Evolutionary conservation across 2,888 invertebrate genomes (phyloP).

Genomic region (Xanthostigma xanthostigma): DNA sequence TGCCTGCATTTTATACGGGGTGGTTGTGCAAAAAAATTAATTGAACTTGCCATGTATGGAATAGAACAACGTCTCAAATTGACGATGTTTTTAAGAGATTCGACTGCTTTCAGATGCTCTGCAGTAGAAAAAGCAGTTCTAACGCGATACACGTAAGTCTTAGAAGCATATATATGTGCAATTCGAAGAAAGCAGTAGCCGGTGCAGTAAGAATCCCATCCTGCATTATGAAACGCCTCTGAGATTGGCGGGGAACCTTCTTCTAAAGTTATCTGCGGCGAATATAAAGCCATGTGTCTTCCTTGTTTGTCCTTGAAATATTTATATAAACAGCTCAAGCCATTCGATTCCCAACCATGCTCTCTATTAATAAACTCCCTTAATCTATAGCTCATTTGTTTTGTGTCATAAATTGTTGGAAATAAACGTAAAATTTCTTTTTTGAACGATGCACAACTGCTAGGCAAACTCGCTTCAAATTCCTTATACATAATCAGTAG

Average conservation of each 20-base stretch:
- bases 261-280: constrained; percentile 25
- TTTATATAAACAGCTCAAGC: constrained; percentile 39
- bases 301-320: constrained; percentile 39
- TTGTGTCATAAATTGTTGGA: constrained; percentile 59
- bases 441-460: constrained; percentile 48
- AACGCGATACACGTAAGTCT: constrained; percentile 26
- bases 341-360: constrained; percentile 36
- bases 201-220: constrained; percentile 67
- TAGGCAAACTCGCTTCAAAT: constrained; percentile 54
- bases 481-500: constrained; percentile 53
- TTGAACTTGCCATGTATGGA: constrained; percentile 38
- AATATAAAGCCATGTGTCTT: constrained; percentile 22
- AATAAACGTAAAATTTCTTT: constrained; percentile 41
- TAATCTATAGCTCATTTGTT: constrained; percentile 42
- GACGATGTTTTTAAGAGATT: constrained; percentile 35
- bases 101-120: constrained; percentile 36
- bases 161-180: constrained; percentile 41
- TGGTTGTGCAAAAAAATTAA: too few relatives aligned
- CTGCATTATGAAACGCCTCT: constrained; percentile 52
- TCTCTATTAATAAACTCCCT: constrained; percentile 27
- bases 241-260: constrained; percentile 13
- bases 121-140: constrained; percentile 31
- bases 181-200: constrained; percentile 56
- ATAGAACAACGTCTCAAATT: constrained; percentile 44
- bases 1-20: too few relatives aligned